Evolutionary conservation across 2,888 invertebrate genomes (phyloP), one percentile per base, ranked within the genome.

Genomic region (Drosophila emarginata): DNA sequence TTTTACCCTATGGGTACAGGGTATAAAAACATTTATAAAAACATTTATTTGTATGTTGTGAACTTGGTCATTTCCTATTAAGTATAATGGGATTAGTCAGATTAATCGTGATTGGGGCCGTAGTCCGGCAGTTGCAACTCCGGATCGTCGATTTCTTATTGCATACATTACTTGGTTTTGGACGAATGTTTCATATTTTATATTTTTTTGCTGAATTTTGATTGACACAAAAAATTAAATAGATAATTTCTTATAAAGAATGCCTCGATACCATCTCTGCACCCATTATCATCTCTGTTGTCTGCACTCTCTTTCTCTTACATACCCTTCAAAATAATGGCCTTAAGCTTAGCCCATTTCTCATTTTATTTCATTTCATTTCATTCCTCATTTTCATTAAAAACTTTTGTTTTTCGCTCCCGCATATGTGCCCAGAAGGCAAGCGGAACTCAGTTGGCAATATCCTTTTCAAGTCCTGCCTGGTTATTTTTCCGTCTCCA

Each of bases 371-470:
- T 54, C 54, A 54, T 18, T 36, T 54, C 54, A 53, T 53, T 53
- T 53, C 53, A 53, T 53, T 53, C 53, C 36, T 61, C 52, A 61
- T 61, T 61, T 61, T 61, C 61, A 61, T 61, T 39, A 52, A 37
- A 52, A 61, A n/a, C 21, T 36, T 50, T 51, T 45, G 4, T 28
- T 18, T 28, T 15, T 4, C 21, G 50, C 60, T 61, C 18, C n/a
- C 53, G 59, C 72, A 72, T 61, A 72, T 72, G 74, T 72, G 71
- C 51, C 56, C 26, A 39, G 37, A 51, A 59, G 67, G 73, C 67
- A 73, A 57, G 74, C 56, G 36, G 63, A 40, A 63, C 56, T 76
- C 45, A 45, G 26, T 64, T 53, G 52, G 54, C 61, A 69, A 76
- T 76, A 76, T 76, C 65, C 72, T 75, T 69, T 62, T 60, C 40